phyloP scores from a whole-genome alignment of 2,797 vertebrate genomes.

The Siniperca obscura region DNA sequence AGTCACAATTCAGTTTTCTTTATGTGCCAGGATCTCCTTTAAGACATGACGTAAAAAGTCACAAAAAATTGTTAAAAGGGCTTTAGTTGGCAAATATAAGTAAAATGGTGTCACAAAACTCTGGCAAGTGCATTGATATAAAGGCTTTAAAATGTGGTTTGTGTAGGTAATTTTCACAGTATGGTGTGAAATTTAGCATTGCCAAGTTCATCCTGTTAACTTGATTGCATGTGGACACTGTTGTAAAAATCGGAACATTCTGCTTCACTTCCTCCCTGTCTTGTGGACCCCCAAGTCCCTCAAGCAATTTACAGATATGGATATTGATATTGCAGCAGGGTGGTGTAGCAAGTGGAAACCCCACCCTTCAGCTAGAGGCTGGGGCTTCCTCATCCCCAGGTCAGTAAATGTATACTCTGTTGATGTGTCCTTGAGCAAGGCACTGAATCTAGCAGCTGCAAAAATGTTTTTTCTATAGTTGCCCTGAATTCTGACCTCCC shows the following conservation, averaged over 20 bases:
- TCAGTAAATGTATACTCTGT: not conserved
- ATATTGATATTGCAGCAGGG: constrained; percentile 33
- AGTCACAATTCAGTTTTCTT: not conserved
- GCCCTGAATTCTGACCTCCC: not conserved
- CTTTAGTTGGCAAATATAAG: not conserved
- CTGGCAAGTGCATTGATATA: not conserved
- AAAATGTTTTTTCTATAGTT: not conserved
- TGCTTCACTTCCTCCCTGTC: constrained; percentile 14
- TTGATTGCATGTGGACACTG: constrained; percentile 26
- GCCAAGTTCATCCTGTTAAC: constrained; percentile 30
- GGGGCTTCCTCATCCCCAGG: not conserved
- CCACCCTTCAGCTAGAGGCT: not conserved
- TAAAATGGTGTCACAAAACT: not conserved
- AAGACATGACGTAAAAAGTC: not conserved
- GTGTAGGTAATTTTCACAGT: constrained; percentile 19
- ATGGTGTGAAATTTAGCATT: constrained; percentile 15
- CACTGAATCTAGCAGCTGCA: not conserved
- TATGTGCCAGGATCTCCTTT: not conserved
- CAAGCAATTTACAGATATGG: constrained; percentile 64
- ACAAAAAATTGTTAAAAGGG: not conserved
- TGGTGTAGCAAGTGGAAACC: constrained; percentile 11
- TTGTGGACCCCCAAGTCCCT: constrained; percentile 44
- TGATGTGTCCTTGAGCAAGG: constrained; percentile 22
- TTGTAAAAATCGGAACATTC: constrained; percentile 43
- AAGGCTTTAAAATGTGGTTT: constrained; percentile 7